These are phyloP conservation scores for Meles meles DNA, from an alignment of 2,113 vertebrate species.

Conservation along the genomic window DNA sequence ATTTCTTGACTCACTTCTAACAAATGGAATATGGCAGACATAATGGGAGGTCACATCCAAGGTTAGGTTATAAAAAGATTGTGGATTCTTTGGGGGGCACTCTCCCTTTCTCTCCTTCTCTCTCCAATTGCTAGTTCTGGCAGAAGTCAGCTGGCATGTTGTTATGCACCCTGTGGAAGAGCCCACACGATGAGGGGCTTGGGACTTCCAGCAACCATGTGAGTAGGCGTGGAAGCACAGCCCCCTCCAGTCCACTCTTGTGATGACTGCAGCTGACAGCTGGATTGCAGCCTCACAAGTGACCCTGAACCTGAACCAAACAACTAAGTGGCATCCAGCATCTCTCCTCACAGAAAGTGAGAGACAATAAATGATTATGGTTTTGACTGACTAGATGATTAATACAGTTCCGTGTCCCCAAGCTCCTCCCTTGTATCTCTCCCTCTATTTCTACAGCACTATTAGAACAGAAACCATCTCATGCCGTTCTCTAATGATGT, in stretches of 20 bases:
- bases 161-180: background rate
- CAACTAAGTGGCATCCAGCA: background rate
- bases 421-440: background rate
- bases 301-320: background rate
- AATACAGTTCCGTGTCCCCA: background rate
- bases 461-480: background rate
- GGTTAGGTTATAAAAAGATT: background rate
- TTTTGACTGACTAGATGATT: background rate
- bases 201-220: rapidly evolving
- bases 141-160: background rate
- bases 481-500: background rate
- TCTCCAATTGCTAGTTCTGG: background rate
- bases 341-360: background rate
- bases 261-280: background rate
- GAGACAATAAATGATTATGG: background rate
- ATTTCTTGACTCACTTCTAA: background rate
- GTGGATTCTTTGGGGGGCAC: background rate
- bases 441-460: background rate
- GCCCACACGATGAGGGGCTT: rapidly evolving
- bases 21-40: background rate
- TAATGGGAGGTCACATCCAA: background rate
- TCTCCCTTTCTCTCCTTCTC: background rate
- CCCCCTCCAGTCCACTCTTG: background rate
- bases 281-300: background rate
- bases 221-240: rapidly evolving